Evolutionary conservation across 1,140 invertebrate genomes (phyloP).

Genomic region (Paralvinella palmiformis): DNA sequence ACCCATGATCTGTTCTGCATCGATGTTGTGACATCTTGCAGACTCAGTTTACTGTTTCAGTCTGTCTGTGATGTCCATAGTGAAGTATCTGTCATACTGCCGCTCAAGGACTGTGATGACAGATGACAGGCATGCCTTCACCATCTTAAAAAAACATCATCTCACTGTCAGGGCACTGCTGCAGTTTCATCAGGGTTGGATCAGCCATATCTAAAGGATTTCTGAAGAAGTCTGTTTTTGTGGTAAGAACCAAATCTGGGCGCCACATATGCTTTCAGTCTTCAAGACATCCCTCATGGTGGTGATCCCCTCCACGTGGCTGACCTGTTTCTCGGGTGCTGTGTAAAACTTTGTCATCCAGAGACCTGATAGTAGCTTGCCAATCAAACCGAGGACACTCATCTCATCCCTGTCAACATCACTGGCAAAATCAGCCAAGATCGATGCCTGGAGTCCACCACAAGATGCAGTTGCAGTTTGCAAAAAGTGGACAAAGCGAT

Average conservation of each 20-base stretch:
- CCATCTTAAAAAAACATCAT: slow-evolving; percentile 1
- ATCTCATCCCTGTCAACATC: not conserved
- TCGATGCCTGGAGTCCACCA: not conserved
- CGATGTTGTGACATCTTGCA: too few species aligned
- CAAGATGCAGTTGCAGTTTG: not conserved
- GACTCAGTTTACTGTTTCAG: too few species aligned
- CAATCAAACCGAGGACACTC: not conserved
- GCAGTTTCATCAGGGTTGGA: too few species aligned
- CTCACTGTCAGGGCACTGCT: too few species aligned
- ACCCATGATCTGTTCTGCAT: too few species aligned
- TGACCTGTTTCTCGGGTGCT: not conserved
- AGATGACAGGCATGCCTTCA: slow-evolving; percentile 6
- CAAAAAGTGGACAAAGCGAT: not conserved
- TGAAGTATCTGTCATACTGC: slow-evolving; percentile 10
- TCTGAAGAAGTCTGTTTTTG: too few species aligned
- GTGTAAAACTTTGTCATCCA: slow-evolving; percentile 7
- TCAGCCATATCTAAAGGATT: too few species aligned
- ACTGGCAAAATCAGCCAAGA: not conserved
- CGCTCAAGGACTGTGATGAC: slow-evolving; percentile 12
- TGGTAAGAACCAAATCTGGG: too few species aligned
- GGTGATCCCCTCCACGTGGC: slow-evolving; percentile 12
- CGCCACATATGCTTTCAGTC: too few species aligned
- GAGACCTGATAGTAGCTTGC: not conserved
- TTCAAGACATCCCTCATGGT: slow-evolving; percentile 4
- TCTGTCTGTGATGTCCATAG: not conserved